Percentiles rank a stretch among this genome's conserved stretches.
phyloP scores from a whole-genome alignment of 1,140 invertebrate species.

The Megalonaias nervosa region DNA sequence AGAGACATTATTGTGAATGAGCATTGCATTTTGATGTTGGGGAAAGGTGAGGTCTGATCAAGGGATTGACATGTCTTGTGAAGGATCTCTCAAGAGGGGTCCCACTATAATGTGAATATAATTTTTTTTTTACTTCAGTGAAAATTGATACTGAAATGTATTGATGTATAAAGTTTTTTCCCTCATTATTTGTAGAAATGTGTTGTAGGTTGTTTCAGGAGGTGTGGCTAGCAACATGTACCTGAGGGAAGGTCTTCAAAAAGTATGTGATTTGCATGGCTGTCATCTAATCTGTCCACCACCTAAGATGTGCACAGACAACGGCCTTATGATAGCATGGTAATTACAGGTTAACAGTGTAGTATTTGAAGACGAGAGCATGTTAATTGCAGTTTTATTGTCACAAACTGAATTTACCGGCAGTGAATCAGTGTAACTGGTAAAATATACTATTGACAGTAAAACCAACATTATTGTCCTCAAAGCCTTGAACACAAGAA shows the following conservation, averaged over 20 bases:
- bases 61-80: background rate
- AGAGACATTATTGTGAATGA: no score
- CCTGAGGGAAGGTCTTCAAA: constrained; percentile 80
- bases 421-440: background rate
- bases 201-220: constrained; percentile 88
- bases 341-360: constrained; percentile 36
- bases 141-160: no score
- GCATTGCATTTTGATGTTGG: no score
- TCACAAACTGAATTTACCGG: background rate
- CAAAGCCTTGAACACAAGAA: background rate
- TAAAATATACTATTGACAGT: background rate
- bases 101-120: background rate
- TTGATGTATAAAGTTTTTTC: background rate
- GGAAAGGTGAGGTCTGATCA: no score
- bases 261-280: constrained; percentile 79
- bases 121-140: background rate
- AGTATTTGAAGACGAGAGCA: background rate
- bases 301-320: constrained; percentile 93
- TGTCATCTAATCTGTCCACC: constrained; percentile 84
- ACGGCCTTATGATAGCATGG: constrained; percentile 99
- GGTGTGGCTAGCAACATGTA: constrained; percentile 96
- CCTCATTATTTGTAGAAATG: constrained; percentile 2
- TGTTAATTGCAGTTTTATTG: background rate
- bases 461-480: background rate
- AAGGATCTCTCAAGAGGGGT: background rate